phyloP scores from a whole-genome alignment of 2,888 invertebrate species.

The Apamea crenata region DNA sequence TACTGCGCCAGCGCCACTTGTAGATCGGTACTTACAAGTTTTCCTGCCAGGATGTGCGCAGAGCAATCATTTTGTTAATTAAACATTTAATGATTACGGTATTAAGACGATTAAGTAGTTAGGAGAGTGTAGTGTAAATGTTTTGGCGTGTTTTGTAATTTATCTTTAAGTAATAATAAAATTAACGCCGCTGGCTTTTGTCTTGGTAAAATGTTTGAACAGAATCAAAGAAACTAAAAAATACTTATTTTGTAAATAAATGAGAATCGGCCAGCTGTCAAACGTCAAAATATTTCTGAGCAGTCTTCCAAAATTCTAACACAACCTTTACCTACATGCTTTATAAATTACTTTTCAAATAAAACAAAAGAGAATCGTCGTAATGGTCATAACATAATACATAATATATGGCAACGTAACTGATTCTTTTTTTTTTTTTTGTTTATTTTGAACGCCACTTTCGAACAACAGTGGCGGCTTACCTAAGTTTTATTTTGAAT shows the following conservation, averaged over 20 bases:
- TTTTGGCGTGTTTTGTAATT: slow-evolving; percentile 17
- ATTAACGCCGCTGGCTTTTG: not conserved
- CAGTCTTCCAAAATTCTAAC: slow-evolving; percentile 1
- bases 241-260: not conserved
- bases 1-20: slow-evolving; percentile 28
- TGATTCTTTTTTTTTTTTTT: not conserved
- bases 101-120: slow-evolving; percentile 35
- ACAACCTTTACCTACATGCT: not conserved
- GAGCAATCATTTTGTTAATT: slow-evolving; percentile 50
- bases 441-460: not conserved
- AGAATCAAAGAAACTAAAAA: not conserved
- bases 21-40: slow-evolving; percentile 40
- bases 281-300: slow-evolving; percentile 4
- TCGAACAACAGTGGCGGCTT: not conserved
- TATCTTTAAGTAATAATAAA: not conserved
- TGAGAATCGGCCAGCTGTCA: slow-evolving; percentile 10
- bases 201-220: not conserved
- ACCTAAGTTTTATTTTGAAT: slow-evolving; percentile 39
- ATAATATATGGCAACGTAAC: not conserved
- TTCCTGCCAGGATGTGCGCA: slow-evolving; percentile 52
- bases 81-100: slow-evolving; percentile 50
- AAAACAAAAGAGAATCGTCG: not conserved
- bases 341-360: not conserved
- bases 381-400: too few species aligned
- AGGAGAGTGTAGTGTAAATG: slow-evolving; percentile 8